Base-by-base conservation (phyloP, 2,888 invertebrate genomes). In the Lycaena phlaeas region DNA sequence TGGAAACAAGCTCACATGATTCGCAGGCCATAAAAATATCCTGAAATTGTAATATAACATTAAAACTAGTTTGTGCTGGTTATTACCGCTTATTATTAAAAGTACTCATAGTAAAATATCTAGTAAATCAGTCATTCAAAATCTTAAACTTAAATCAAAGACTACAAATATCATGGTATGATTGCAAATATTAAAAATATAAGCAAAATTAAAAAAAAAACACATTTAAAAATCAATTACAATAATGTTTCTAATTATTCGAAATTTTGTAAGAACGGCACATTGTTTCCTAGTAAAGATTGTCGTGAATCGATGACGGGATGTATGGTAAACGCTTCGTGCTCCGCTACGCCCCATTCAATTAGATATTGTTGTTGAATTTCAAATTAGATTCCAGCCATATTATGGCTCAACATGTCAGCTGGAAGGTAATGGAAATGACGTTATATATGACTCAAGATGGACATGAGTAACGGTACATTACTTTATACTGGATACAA, bases 321-420 rank as follows among this genome's bases (percentile, higher is more conserved):
- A 64, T 58, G 68, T 65, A 69, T 61, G 54, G 64, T 62, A 62
- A 63, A 59, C 53, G 64, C 66, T 30, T 76, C 78, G 77, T 78
- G 78, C 68, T 56, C 49, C 51, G 63, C 50, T 61, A 63, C 79
- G 79, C 81, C 81, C 75, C 68, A 62, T 57, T 57, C 62, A 67
- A 73, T 75, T 68, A 74, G 64, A 61, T 62, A 64, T 66, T 61
- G 66, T 61, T 68, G 62, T 66, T 72, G 73, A 74, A 75, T 75
- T 68, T 63, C 59, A 76, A 78, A 77, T 77, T 65, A 75, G 72
- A 66, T 61, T 64, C 57, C 57, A 49, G 56, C 61, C 61, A 45
- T 44, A 49, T 42, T 44, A 47, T 48, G 53, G 51, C 48, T 31
- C 40, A 31, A 31, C 40, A 40, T 52, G 49, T 49, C 48, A 45